Base-by-base conservation (phyloP, 1,140 invertebrate species). In the Cataglyphis hispanica region DNA sequence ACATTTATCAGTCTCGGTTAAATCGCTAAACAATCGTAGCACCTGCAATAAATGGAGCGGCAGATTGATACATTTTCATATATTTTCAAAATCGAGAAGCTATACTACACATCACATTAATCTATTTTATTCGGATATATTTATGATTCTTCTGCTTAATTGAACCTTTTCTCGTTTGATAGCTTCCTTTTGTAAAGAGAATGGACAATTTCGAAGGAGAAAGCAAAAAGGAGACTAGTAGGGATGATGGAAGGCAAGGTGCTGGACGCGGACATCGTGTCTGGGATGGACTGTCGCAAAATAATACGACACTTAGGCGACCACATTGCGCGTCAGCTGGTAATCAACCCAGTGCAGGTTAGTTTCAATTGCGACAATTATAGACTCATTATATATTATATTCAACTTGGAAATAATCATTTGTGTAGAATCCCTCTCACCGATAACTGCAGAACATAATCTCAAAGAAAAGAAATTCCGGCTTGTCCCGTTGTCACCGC, bases 381-480 rank as follows among this genome's bases (percentile, higher is more conserved):
- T 0, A 8, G 22, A 7, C 3, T 66, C 27, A 13, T 22, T 13
- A 16, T 34, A 22, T 60, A 0, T 75, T 25, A n/a, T n/a, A n/a
- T n/a, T 16, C 58, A 43, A 37, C 27, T 76, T 75, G 25, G 58
- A 27, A 11, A 31, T 50, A 27, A 56, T 69, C 11, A n/a, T 63
- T 74, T 56, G 31, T 61, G n/a, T 56, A 78, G 70, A 27, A 63
- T 75, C 75, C 8, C 6, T n/a, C n/a, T 76, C 75, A 2, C 46
- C 70, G 0, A 67, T 22, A 40, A 64, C 40, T 8, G 1, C 13
- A 0, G 75, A 88, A 1, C 61, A 85, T 10, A 53, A 25, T 76
- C 22, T 43, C 31, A 10, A 58, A 87, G 89, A 92, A 0, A 91
- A 91, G 64, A 93, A 93, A 25, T 93, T 90, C 7, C 37, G 37